These are phyloP conservation scores for Corvus moneduloides DNA, from an alignment of 2,113 vertebrate species.

Conservation along the genomic window DNA sequence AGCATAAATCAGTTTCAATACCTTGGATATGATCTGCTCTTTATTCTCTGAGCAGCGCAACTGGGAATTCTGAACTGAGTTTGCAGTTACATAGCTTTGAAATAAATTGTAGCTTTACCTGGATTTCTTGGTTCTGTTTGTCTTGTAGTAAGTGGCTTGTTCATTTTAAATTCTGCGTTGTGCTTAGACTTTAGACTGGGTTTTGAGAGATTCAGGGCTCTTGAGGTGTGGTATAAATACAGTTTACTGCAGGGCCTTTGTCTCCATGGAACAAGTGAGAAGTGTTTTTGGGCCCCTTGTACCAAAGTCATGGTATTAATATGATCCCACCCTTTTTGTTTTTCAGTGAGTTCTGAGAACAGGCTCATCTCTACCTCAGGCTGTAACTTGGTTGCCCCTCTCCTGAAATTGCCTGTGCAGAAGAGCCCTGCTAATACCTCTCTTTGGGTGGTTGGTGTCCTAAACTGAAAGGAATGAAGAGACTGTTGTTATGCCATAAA, in stretches of 20 bases:
- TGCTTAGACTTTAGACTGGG: not conserved
- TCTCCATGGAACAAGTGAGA: not conserved
- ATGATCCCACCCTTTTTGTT: not conserved
- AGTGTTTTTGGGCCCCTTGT: not conserved
- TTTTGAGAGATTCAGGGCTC: not conserved
- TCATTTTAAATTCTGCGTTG: not conserved
- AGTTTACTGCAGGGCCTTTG: not conserved
- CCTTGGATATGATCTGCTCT: not conserved
- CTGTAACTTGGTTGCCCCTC: not conserved
- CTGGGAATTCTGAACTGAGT: not conserved
- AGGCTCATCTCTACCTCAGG: not conserved
- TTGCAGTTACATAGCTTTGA: not conserved
- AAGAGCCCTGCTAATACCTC: not conserved
- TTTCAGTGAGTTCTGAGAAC: not conserved
- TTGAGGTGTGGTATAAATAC: not conserved
- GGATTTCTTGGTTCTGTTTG: not conserved
- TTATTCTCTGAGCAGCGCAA: not conserved
- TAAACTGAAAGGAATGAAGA: not conserved
- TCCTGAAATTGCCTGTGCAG: not conserved
- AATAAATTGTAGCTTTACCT: not conserved
- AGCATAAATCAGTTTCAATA: not conserved
- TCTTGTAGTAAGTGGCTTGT: not conserved
- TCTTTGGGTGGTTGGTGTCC: not conserved
- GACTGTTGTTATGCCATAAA: not conserved
- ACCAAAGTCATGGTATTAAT: not conserved